Conservation (phyloP, 2,797 vertebrate genomes). For the Melopsittacus undulatus region DNA sequence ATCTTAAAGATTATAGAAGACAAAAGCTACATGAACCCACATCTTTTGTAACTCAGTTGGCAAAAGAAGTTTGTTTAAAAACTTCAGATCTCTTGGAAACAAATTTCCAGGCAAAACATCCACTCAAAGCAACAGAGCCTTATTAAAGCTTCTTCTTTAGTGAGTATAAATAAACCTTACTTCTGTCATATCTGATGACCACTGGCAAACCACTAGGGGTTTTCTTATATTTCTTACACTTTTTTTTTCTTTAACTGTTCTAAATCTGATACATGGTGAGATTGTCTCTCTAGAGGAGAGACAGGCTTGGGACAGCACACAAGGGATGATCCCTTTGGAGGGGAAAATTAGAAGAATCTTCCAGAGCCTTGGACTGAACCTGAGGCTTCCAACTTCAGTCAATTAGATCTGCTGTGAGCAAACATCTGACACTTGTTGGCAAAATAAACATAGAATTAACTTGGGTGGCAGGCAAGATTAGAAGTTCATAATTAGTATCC, state of each 20-base stretch:
- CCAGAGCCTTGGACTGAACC: neutral
- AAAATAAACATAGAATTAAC: neutral
- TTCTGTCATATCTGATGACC: neutral
- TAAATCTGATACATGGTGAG: neutral
- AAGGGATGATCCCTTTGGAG: neutral
- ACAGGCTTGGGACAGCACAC: neutral
- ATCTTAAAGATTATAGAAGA: neutral
- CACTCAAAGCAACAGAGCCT: neutral
- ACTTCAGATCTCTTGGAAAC: neutral
- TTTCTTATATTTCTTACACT: neutral
- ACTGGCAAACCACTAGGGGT: fast-evolving
- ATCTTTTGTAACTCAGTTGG: neutral
- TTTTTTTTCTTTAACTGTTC: neutral
- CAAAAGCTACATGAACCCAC: fast-evolving
- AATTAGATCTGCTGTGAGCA: neutral
- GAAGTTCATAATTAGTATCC: neutral
- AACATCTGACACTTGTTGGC: neutral
- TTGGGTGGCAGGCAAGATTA: neutral
- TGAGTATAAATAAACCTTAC: neutral
- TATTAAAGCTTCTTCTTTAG: neutral
- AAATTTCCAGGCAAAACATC: neutral
- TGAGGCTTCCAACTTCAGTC: neutral
- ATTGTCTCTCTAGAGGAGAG: neutral
- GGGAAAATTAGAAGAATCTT: neutral
- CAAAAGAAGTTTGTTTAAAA: neutral